Percentiles rank a stretch among this genome's conserved stretches.
phyloP scores from a whole-genome alignment of 1,140 invertebrate species.

The Rhyacophila brunnea region DNA sequence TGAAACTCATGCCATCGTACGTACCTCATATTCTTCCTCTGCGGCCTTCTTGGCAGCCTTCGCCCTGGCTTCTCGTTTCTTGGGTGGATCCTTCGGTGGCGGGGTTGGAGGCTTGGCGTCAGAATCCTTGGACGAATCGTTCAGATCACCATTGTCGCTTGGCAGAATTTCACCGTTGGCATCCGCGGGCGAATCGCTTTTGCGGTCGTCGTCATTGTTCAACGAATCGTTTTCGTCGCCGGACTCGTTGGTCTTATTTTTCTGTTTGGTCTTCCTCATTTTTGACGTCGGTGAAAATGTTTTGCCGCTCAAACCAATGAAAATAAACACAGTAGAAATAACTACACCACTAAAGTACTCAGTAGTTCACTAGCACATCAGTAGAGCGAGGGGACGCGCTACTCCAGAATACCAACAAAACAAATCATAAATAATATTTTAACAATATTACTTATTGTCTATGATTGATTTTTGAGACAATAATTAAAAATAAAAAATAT shows the following conservation, averaged over 20 bases:
- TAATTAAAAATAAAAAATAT: too few relatives aligned
- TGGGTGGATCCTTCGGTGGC: slow-evolving; percentile 20
- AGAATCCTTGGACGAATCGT: neutral
- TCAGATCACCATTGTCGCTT: slow-evolving; percentile 4
- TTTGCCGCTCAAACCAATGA: too few relatives aligned
- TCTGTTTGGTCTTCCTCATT: slow-evolving; percentile 14
- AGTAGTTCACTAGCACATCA: too few relatives aligned
- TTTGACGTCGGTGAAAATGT: too few relatives aligned
- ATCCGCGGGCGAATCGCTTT: slow-evolving; percentile 7
- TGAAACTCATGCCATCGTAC: neutral
- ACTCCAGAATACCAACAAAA: too few relatives aligned
- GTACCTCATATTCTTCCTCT: slow-evolving; percentile 20
- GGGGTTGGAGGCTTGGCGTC: neutral
- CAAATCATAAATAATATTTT: too few relatives aligned
- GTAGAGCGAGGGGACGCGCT: neutral
- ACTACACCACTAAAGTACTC: too few relatives aligned
- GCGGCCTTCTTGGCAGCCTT: slow-evolving; percentile 8
- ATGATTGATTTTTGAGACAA: too few relatives aligned
- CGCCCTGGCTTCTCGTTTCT: slow-evolving; percentile 14
- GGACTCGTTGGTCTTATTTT: neutral
- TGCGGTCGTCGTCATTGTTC: neutral
- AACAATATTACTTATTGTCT: too few relatives aligned
- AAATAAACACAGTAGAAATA: too few relatives aligned
- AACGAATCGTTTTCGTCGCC: slow-evolving; percentile 9
- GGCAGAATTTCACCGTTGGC: neutral